A percentile compares a stretch with the other conserved stretches of the same genome.
These are phyloP conservation scores for Dendrolimus pini DNA, from an alignment of 2,888 invertebrate genomes.

Conservation along the genomic window DNA sequence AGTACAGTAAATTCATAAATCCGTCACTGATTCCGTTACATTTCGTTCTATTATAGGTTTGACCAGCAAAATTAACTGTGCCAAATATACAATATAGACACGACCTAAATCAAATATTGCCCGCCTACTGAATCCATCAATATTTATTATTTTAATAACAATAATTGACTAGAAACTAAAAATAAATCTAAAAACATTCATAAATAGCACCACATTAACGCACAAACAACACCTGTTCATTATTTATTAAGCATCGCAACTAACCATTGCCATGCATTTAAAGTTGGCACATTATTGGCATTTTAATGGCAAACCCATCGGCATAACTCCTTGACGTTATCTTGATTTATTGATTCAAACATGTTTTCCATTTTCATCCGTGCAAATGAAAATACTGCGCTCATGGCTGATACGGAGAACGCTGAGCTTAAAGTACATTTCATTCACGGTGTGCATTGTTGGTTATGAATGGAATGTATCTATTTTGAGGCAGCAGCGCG, in stretches of 20 bases:
- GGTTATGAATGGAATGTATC: constrained; percentile 50
- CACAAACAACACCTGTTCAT: constrained; percentile 35
- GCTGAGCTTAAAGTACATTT: constrained; percentile 43
- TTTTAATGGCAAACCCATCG: constrained; percentile 60
- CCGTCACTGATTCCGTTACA: too few relatives aligned
- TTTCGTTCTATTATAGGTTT: too few relatives aligned
- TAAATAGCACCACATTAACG: constrained; percentile 17
- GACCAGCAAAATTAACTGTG: too few relatives aligned
- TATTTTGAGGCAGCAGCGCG: constrained; percentile 56
- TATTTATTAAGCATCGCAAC: constrained; percentile 39
- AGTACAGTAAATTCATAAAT: too few relatives aligned
- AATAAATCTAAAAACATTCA: neutral
- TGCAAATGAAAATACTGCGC: constrained; percentile 40
- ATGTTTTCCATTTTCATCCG: constrained; percentile 43
- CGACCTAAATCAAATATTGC: too few relatives aligned
- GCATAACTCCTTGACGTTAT: constrained; percentile 59
- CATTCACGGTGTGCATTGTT: constrained; percentile 56
- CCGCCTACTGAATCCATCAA: too few relatives aligned
- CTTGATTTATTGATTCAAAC: constrained; percentile 54
- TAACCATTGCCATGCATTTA: constrained; percentile 38
- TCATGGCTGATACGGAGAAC: constrained; percentile 49
- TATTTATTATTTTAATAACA: too few relatives aligned
- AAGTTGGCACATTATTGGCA: constrained; percentile 61
- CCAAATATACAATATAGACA: too few relatives aligned
- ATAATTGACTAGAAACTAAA: too few relatives aligned